A percentile compares a stretch with the other conserved stretches of the same genome.
Evolutionary conservation across 1,140 invertebrate genomes (phyloP).

Genomic region (Batillaria attramentaria): DNA sequence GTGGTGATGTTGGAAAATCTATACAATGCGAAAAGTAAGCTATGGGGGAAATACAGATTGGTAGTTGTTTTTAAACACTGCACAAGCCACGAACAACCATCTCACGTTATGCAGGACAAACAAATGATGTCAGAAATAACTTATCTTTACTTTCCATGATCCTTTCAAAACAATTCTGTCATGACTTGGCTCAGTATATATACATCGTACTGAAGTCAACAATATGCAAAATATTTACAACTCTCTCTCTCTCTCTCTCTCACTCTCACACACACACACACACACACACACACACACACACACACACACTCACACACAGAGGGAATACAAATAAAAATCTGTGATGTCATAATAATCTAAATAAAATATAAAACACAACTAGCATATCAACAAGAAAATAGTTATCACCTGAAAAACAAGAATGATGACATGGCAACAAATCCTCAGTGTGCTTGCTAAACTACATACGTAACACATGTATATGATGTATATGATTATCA

Average conservation of each 20-base stretch:
- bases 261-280: neutral
- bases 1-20: too few relatives aligned
- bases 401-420: neutral
- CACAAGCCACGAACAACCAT: neutral
- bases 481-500: neutral
- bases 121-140: neutral
- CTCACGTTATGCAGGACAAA: neutral
- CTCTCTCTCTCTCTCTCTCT: neutral
- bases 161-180: neutral
- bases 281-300: slow-evolving; percentile 21
- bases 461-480: neutral
- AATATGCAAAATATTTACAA: neutral
- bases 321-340: neutral
- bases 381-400: neutral
- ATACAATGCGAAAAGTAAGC: too few relatives aligned
- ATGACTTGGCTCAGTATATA: slow-evolving; percentile 9
- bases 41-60: too few relatives aligned
- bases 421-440: neutral
- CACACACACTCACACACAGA: slow-evolving; percentile 18
- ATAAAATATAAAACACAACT: neutral
- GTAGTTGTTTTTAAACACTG: too few relatives aligned
- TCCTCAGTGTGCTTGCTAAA: neutral
- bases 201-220: too few relatives aligned
- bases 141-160: slow-evolving; percentile 3
- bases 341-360: neutral